phyloP scores from a whole-genome alignment of 2,797 vertebrate species.

The Kryptolebias ocellatus region DNA sequence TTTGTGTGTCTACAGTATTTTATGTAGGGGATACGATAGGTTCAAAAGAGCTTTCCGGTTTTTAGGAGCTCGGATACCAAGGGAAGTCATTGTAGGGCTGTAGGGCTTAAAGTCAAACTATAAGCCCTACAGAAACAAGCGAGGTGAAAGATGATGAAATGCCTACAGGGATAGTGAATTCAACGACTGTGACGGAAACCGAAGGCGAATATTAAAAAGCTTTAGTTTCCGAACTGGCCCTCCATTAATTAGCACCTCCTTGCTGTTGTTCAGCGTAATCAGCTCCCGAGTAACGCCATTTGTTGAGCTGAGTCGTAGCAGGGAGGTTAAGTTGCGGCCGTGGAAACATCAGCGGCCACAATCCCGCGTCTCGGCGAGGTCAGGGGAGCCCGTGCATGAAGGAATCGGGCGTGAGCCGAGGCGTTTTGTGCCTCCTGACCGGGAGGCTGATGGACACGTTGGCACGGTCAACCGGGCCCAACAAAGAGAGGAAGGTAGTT shows the following conservation, averaged over 20 bases:
- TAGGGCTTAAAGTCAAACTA: no score
- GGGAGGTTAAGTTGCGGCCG: slow-evolving; percentile 15
- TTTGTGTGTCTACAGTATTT: no score
- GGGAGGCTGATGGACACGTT: slow-evolving; percentile 66
- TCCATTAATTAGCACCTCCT: not conserved
- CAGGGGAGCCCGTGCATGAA: slow-evolving; percentile 3
- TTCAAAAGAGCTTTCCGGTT: no score
- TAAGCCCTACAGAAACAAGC: no score
- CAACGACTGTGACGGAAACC: no score
- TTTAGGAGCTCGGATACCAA: no score
- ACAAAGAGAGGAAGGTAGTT: slow-evolving; percentile 83
- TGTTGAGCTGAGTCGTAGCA: slow-evolving; percentile 8
- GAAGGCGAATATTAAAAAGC: no score
- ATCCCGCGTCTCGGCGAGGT: not conserved
- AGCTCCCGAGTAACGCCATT: not conserved
- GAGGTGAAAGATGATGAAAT: no score
- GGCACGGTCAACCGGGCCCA: slow-evolving; percentile 63
- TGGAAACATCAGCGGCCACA: not conserved
- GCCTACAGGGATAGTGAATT: no score
- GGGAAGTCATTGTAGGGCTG: no score
- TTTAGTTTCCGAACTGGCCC: slow-evolving; percentile 1
- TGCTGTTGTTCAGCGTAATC: slow-evolving; percentile 2
- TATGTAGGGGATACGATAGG: no score
- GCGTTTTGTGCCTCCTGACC: slow-evolving; percentile 29
- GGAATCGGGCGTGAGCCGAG: slow-evolving; percentile 51